These are phyloP conservation scores for Donacobius atricapilla DNA, from an alignment of 2,113 vertebrate genomes.

Conservation along the genomic window DNA sequence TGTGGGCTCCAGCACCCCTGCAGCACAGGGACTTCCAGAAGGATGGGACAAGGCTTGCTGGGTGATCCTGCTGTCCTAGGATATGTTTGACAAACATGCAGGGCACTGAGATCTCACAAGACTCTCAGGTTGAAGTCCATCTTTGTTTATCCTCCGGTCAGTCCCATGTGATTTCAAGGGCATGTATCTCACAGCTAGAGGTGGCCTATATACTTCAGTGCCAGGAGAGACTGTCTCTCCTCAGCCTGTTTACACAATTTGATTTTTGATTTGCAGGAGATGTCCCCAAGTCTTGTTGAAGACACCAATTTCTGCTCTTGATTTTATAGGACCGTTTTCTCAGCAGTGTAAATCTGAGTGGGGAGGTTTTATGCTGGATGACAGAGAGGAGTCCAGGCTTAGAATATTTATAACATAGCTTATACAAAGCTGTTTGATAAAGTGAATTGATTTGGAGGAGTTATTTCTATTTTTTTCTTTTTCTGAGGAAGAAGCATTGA, in stretches of 20 bases:
- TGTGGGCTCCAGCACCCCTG: neutral
- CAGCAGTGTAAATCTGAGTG: neutral
- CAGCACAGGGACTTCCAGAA: neutral
- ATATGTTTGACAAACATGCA: neutral
- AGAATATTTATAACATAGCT: conserved; percentile 11
- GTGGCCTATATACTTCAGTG: neutral
- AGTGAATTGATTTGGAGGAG: conserved; percentile 25
- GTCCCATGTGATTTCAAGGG: conserved; percentile 28
- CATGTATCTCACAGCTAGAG: neutral
- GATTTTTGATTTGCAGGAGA: conserved; percentile 11
- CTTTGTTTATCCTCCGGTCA: conserved; percentile 2
- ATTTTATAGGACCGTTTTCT: neutral
- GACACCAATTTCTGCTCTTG: neutral
- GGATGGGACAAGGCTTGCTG: neutral
- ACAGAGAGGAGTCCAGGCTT: neutral
- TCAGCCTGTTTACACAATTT: neutral
- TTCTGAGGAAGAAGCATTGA: neutral
- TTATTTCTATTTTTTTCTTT: neutral
- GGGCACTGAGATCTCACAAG: neutral
- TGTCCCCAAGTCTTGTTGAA: neutral
- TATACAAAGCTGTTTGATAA: conserved; percentile 32
- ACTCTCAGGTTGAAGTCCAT: neutral
- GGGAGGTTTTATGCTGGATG: neutral
- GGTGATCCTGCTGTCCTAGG: neutral
- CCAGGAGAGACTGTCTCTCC: neutral